Percentiles rank a stretch among this genome's conserved stretches.
Conservation (phyloP, 2,797 vertebrate genomes). For the Erpetoichthys calabaricus region DNA sequence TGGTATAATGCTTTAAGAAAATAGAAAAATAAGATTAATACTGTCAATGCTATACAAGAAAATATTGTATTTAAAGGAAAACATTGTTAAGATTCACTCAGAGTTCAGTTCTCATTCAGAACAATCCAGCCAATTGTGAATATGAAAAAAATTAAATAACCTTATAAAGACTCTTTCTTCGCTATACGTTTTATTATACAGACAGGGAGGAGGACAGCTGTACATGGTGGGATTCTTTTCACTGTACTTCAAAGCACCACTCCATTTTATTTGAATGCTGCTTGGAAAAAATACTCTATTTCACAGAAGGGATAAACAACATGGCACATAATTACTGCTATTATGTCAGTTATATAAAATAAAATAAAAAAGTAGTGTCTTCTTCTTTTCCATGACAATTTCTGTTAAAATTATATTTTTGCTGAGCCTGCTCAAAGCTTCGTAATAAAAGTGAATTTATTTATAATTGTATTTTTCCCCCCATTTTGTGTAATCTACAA, state of each 20-base stretch:
- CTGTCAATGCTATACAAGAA: conserved; percentile 97
- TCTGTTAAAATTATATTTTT: conserved; percentile 67
- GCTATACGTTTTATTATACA: conserved; percentile 50
- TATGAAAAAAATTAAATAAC: conserved; percentile 65
- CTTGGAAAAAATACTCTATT: conserved; percentile 73
- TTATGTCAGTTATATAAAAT: conserved; percentile 50
- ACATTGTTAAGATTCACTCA: conserved; percentile 45
- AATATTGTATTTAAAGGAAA: conserved; percentile 74
- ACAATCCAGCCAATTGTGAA: conserved; percentile 51
- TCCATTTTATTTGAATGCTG: conserved; percentile 66
- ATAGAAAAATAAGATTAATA: conserved; percentile 99
- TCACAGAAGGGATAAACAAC: conserved; percentile 74
- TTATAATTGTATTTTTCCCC: conserved; percentile 35
- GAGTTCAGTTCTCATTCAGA: conserved; percentile 56
- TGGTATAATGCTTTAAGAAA: conserved; percentile 96
- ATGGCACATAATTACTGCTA: conserved; percentile 82
- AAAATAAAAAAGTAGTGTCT: conserved; percentile 50
- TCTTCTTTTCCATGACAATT: conserved; percentile 49
- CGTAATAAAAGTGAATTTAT: conserved; percentile 59
- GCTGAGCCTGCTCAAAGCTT: conserved; percentile 92
- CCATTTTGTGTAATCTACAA: conserved; percentile 53
- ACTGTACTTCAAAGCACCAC: conserved; percentile 64
- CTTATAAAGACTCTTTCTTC: conserved; percentile 68
- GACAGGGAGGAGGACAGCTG: conserved; percentile 45
- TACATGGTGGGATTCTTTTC: conserved; percentile 33